These are phyloP conservation scores for Babyrousa celebensis DNA, from an alignment of 2,797 vertebrate genomes.

Conservation along the genomic window DNA sequence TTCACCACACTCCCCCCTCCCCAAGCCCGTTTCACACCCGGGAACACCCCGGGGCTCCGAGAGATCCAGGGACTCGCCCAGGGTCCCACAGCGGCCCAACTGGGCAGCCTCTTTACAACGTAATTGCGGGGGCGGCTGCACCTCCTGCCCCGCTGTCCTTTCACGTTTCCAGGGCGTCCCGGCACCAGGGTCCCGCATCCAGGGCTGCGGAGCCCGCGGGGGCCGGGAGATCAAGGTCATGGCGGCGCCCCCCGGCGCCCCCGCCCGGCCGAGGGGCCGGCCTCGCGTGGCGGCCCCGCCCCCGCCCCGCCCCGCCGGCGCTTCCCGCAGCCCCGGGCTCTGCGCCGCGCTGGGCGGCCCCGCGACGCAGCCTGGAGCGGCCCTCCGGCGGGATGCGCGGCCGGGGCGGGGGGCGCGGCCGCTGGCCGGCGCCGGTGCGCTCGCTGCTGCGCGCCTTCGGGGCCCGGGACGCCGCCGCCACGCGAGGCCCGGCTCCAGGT, in stretches of 20 bases:
- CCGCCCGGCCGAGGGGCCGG: slow-evolving; percentile 31
- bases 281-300: slow-evolving; percentile 21
- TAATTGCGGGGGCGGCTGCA: not conserved
- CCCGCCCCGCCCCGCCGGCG: not conserved
- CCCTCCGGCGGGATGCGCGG: slow-evolving; percentile 78
- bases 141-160: not conserved
- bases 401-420: slow-evolving; percentile 68
- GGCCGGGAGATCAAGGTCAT: slow-evolving; percentile 73
- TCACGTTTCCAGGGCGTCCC: not conserved
- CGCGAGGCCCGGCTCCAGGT: slow-evolving; percentile 78
- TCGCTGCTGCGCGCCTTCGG: slow-evolving; percentile 79
- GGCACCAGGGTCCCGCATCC: not conserved
- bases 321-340: not conserved
- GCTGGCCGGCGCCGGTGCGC: slow-evolving; percentile 76
- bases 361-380: not conserved
- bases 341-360: not conserved
- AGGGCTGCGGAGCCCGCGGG: not conserved
- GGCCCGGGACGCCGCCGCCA: slow-evolving; percentile 45
- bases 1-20: fast-evolving
- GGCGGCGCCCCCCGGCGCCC: not conserved
- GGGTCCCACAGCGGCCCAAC: not conserved
- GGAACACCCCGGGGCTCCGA: not conserved
- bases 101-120: not conserved
- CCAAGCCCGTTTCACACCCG: fast-evolving
- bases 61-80: not conserved